phyloP scores from a whole-genome alignment of 2,113 vertebrate genomes.

The Rhinolophus ferrumequinum region DNA sequence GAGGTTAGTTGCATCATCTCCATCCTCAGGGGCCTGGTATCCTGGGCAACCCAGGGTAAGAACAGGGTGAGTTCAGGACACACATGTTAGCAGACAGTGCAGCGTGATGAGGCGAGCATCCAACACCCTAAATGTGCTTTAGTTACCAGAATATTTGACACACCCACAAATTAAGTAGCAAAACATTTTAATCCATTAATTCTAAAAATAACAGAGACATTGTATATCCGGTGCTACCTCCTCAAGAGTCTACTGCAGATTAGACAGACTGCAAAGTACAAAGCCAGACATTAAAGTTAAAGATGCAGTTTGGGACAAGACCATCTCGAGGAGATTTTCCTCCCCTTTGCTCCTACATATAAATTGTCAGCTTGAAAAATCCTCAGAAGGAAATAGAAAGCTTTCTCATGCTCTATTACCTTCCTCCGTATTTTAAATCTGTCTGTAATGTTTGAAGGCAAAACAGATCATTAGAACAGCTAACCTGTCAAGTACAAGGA shows the following conservation, averaged over 20 bases:
- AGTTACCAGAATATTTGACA: conserved; percentile 72
- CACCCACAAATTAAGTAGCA: conserved; percentile 76
- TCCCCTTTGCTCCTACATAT: not conserved
- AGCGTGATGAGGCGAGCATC: not conserved
- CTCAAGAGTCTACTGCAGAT: conserved; percentile 68
- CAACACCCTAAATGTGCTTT: conserved; percentile 49
- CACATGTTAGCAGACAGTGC: conserved; percentile 13
- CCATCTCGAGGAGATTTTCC: not conserved
- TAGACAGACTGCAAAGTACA: conserved; percentile 58
- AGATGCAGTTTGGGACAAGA: conserved; percentile 55
- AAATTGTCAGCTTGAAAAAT: conserved; percentile 56
- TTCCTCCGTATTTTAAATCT: conserved; percentile 56
- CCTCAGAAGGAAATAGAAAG: conserved; percentile 29
- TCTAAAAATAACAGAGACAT: conserved; percentile 78
- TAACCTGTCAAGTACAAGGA: not conserved
- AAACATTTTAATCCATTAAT: conserved; percentile 81
- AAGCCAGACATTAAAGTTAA: conserved; percentile 52
- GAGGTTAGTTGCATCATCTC: conserved; percentile 56
- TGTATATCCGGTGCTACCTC: conserved; percentile 62
- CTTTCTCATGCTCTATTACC: conserved; percentile 44
- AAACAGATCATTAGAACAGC: conserved; percentile 43
- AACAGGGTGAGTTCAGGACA: conserved; percentile 65
- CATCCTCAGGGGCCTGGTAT: conserved; percentile 20
- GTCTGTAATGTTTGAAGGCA: conserved; percentile 30
- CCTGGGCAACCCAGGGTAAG: conserved; percentile 46